Percentiles rank a stretch among this genome's conserved stretches.
Evolutionary conservation across 1,140 invertebrate species (phyloP).

Genomic region (Heliconius melpomene): DNA sequence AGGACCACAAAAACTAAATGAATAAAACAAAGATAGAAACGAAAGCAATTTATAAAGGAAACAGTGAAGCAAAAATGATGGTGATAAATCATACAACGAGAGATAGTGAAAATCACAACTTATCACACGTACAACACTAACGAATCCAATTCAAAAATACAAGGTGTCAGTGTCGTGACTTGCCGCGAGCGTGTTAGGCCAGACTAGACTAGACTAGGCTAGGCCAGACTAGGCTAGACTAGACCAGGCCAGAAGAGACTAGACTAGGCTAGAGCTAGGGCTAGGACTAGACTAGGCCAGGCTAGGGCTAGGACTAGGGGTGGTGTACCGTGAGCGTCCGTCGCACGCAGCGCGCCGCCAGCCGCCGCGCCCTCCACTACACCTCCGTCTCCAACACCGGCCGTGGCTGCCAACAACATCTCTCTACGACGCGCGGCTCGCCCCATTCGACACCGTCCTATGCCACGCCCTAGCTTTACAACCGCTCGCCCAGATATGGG

Average conservation of each 20-base stretch:
- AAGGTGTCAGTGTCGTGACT: slow-evolving; percentile 43
- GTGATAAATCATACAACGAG: neutral
- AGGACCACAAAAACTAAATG: slow-evolving; percentile 16
- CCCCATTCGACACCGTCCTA: slow-evolving; percentile 78
- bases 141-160: slow-evolving; percentile 14
- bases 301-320: slow-evolving; percentile 44
- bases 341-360: slow-evolving; percentile 59
- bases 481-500: slow-evolving; percentile 59
- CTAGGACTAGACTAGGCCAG: slow-evolving; percentile 33
- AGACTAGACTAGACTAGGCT: slow-evolving; percentile 9
- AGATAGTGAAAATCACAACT: slow-evolving; percentile 15
- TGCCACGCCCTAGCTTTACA: slow-evolving; percentile 67
- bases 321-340: slow-evolving; percentile 73
- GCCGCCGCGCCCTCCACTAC: slow-evolving; percentile 75
- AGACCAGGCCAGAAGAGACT: neutral
- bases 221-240: slow-evolving; percentile 6
- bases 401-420: slow-evolving; percentile 78
- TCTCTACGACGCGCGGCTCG: slow-evolving; percentile 73
- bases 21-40: slow-evolving; percentile 13
- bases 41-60: slow-evolving; percentile 14
- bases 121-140: slow-evolving; percentile 19
- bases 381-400: slow-evolving; percentile 80
- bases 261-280: slow-evolving; percentile 9
- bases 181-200: slow-evolving; percentile 38
- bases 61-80: slow-evolving; percentile 12